A percentile compares a stretch with the other conserved stretches of the same genome.
Evolutionary conservation across 1,140 invertebrate species (phyloP).

Genomic region (Elymnias hypermnestra): DNA sequence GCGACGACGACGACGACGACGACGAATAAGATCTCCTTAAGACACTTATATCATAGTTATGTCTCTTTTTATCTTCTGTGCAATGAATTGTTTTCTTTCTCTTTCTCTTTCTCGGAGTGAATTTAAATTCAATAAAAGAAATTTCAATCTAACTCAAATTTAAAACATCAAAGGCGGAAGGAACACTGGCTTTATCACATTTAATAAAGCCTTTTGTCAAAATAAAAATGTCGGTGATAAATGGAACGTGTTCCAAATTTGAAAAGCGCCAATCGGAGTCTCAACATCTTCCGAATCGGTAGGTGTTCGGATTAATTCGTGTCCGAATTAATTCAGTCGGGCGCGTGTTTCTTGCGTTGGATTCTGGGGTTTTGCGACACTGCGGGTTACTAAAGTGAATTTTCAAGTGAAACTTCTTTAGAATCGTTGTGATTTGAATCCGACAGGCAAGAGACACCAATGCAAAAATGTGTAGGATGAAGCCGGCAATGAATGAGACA

Average conservation of each 20-base stretch:
- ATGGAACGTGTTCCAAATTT: slow-evolving; percentile 35
- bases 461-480: too few species aligned
- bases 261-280: slow-evolving; percentile 24
- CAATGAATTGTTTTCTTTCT: too few species aligned
- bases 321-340: slow-evolving; percentile 45
- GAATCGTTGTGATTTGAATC: too few species aligned
- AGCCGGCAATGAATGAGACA: too few species aligned
- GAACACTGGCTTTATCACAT: slow-evolving; percentile 10
- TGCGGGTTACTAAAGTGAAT: slow-evolving; percentile 1
- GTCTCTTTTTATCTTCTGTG: too few species aligned
- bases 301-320: slow-evolving; percentile 53
- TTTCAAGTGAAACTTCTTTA: too few species aligned
- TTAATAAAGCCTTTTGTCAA: slow-evolving; percentile 22
- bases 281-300: slow-evolving; percentile 37
- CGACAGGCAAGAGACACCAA: too few species aligned
- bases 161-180: slow-evolving; percentile 6
- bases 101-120: too few species aligned
- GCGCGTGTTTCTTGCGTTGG: slow-evolving; percentile 18
- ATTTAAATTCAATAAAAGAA: slow-evolving; percentile 3
- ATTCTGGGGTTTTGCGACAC: slow-evolving; percentile 22
- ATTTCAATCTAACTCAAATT: slow-evolving; percentile 5
- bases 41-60: too few species aligned
- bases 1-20: too few species aligned
- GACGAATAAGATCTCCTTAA: too few species aligned
- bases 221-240: slow-evolving; percentile 27